Evolutionary conservation across 2,113 vertebrate species (phyloP), one percentile per base, ranked within the genome.

Genomic region (Brachyhypopomus gauderio): DNA sequence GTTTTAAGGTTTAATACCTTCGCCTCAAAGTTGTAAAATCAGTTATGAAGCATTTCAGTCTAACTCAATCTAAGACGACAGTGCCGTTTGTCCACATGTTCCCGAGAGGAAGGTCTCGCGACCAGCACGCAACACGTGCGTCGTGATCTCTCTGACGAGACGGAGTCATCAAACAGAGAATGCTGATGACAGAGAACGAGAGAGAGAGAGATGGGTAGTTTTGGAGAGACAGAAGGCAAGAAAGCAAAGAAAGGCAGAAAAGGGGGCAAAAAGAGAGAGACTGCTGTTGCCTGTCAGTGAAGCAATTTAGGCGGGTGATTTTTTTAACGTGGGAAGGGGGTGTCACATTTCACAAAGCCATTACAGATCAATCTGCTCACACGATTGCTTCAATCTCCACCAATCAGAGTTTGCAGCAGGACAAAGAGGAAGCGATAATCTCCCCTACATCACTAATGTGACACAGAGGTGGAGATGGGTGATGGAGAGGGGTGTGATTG

Each of bases 261-360:
- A 41, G 3, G 45, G 9, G 45, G 9, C 5, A 48, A 11, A 48
- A 11, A 48, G 45, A 48, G 8, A 48, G 45, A 48, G 8, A 11
- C 45, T 38, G 38, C 38, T 38, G 41, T 41, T 41, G 45, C 45
- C 1, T 52, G 1, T 52, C 45, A 52, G 45, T 52, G 45, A 14
- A 52, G 45, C 12, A 3, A 12, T 52, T 52, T 52, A 14, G 9
- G 2, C 1, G 45, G 45, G 45, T 52, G 41, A 8, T 59, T 75
- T 75, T 75, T 63, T 63, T 63, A 25, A 45, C 41, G 9, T 2
- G 41, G 45, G 45, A 12, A 14, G 45, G 30, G 30, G 22, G 8
- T 56, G 59, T 78, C 79, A 84, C 79, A 82, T 85, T 82, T 81
- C 79, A 74, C 70, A 48, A 85, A 78, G 83, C 83, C 75, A 85